Conservation (phyloP, 2,113 vertebrate genomes). For the Myrmecobius fasciatus region DNA sequence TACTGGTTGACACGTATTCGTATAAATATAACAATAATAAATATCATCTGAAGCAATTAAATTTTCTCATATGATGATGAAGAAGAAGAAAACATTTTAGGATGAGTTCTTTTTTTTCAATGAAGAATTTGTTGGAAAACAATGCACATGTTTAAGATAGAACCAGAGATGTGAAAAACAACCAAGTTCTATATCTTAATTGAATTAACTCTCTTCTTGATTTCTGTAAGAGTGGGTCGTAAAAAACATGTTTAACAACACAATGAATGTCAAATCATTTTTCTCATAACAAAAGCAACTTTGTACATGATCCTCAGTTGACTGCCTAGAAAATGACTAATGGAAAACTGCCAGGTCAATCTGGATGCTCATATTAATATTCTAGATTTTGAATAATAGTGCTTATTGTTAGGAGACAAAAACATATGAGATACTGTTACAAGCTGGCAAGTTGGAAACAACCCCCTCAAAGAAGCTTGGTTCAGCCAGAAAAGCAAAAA, state of each 20-base stretch:
- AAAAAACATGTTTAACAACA: conserved; percentile 54
- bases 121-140: conserved; percentile 39
- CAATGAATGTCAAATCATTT: conserved; percentile 50
- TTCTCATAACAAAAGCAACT: conserved; percentile 69
- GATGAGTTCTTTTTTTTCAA: not conserved
- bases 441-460: conserved; percentile 25
- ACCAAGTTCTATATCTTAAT: not conserved
- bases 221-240: conserved; percentile 32
- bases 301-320: conserved; percentile 61
- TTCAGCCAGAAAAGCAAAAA: not conserved
- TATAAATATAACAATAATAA: conserved; percentile 23
- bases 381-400: conserved; percentile 59
- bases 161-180: conserved; percentile 16
- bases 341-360: conserved; percentile 42
- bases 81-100: not conserved
- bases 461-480: conserved; percentile 40
- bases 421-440: conserved; percentile 38
- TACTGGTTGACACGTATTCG: not conserved
- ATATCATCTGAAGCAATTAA: conserved; percentile 7
- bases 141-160: conserved; percentile 26
- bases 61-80: conserved; percentile 40
- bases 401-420: conserved; percentile 59
- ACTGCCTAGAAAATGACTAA: conserved; percentile 57
- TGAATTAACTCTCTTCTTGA: conserved; percentile 26
- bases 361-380: conserved; percentile 70